phyloP scores from a whole-genome alignment of 92 coral and sea anemone genomes.

The Epizoanthus stellaris region DNA sequence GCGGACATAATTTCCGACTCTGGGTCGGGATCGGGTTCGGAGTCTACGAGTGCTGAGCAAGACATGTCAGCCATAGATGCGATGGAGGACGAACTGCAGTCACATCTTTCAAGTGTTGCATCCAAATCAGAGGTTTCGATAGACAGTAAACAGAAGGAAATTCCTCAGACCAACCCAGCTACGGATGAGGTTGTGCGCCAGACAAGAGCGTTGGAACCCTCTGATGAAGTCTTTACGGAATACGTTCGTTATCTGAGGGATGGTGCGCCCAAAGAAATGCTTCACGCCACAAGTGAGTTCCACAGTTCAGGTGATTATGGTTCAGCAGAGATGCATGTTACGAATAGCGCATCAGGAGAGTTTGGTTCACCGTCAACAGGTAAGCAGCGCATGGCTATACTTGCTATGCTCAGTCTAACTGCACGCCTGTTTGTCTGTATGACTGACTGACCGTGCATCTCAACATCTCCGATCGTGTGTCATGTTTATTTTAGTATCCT shows the following conservation, averaged over 20 bases:
- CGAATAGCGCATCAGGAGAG: not conserved
- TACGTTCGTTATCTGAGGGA: conserved; percentile 23
- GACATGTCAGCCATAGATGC: conserved; percentile 17
- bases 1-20: not conserved
- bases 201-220: conserved; percentile 15
- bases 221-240: conserved; percentile 25
- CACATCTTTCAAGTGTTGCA: not conserved
- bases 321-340: not conserved
- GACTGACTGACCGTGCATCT: no score
- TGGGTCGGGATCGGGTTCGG: conserved; percentile 1
- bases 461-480: no score
- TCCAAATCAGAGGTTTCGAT: not conserved
- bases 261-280: not conserved
- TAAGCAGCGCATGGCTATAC: not conserved
- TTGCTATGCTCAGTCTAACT: no score
- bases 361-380: not conserved
- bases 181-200: not conserved
- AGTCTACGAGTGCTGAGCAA: not conserved
- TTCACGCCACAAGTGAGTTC: not conserved
- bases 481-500: no score
- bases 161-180: not conserved
- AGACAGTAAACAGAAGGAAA: not conserved
- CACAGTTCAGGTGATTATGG: conserved; percentile 15
- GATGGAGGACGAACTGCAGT: conserved; percentile 34
- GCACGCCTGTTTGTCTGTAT: not conserved